A percentile compares a stretch with the other conserved stretches of the same genome.
phyloP scores from a whole-genome alignment of 2,113 vertebrate genomes.

The Cathartes aura region DNA sequence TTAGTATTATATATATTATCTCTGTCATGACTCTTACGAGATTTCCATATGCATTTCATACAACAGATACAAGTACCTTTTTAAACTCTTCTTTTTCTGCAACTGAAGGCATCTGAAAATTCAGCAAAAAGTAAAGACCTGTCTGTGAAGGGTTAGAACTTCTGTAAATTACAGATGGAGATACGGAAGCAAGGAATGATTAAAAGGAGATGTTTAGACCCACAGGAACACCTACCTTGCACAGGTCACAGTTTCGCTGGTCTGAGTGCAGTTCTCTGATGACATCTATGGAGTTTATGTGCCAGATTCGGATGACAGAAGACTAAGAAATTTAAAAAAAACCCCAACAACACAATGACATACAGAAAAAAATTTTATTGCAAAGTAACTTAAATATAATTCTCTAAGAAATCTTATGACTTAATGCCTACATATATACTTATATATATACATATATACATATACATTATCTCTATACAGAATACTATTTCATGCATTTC shows the following conservation, averaged over 20 bases:
- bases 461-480: not conserved
- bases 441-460: too few relatives aligned
- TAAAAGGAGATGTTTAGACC: not conserved
- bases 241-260: accelerated
- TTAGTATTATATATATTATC: not conserved
- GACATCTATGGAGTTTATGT: not conserved
- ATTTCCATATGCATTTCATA: not conserved
- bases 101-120: not conserved
- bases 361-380: not conserved
- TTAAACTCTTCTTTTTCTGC: not conserved
- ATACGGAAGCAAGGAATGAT: not conserved
- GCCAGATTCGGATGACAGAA: not conserved
- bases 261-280: not conserved
- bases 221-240: not conserved
- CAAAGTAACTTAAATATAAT: not conserved
- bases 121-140: not conserved
- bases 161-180: not conserved
- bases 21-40: not conserved
- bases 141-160: not conserved
- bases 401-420: not conserved
- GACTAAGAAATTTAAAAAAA: not conserved
- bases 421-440: not conserved
- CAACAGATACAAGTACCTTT: not conserved
- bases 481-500: not conserved
- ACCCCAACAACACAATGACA: not conserved